Conservation (phyloP, 2,797 vertebrate genomes). For the Pipistrellus kuhlii region DNA sequence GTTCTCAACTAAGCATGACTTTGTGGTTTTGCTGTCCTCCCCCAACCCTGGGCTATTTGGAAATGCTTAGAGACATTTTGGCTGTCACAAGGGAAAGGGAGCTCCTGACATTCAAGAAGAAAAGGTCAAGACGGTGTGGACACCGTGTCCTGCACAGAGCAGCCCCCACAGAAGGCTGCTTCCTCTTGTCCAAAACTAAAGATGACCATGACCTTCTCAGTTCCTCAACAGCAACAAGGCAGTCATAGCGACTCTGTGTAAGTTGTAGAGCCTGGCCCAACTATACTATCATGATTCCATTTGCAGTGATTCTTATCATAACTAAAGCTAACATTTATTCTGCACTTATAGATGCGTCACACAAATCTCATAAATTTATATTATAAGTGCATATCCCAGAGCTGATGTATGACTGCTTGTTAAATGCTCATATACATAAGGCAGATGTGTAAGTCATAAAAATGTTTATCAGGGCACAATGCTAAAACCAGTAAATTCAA, state of each 20-base stretch:
- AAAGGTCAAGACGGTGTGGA: background rate
- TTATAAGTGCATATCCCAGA: background rate
- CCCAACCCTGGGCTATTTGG: background rate
- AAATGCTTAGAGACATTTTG: background rate
- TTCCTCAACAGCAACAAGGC: background rate
- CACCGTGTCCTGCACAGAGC: background rate
- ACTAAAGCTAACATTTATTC: conserved; percentile 15
- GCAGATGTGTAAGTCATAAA: conserved; percentile 30
- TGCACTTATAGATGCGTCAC: background rate
- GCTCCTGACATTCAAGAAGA: background rate
- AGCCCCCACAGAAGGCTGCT: background rate
- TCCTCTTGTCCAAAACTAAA: background rate
- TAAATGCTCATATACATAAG: background rate
- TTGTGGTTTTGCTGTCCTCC: background rate
- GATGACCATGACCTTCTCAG: background rate
- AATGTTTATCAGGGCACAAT: conserved; percentile 52
- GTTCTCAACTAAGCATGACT: background rate
- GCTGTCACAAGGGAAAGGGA: background rate
- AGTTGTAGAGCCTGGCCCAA: background rate
- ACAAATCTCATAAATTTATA: conserved; percentile 13
- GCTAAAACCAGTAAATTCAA: conserved; percentile 57
- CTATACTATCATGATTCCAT: background rate
- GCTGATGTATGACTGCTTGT: background rate
- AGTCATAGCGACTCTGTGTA: background rate
- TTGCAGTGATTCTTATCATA: background rate